phyloP scores from a whole-genome alignment of 2,888 invertebrate genomes.

The Tuta absoluta region DNA sequence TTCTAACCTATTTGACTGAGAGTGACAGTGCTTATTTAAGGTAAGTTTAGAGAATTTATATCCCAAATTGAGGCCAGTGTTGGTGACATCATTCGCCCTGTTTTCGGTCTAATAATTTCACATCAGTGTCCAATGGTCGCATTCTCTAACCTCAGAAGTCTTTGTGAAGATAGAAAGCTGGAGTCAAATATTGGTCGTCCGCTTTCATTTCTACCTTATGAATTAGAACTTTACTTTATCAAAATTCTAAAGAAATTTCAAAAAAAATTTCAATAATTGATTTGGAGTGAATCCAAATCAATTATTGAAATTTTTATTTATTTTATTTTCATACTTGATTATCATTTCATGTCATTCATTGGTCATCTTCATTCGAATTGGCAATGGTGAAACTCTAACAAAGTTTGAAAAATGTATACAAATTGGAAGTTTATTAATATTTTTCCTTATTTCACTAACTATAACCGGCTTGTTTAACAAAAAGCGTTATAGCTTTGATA shows the following conservation, averaged over 20 bases:
- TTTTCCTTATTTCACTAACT: conserved; percentile 56
- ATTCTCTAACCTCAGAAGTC: not conserved
- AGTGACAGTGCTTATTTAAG: too few relatives aligned
- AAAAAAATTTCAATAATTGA: too few relatives aligned
- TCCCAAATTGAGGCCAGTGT: too few relatives aligned
- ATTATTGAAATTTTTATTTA: conserved; percentile 42
- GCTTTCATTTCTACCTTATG: conserved; percentile 48
- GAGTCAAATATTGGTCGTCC: conserved; percentile 39
- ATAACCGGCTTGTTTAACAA: conserved; percentile 56
- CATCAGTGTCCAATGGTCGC: too few relatives aligned
- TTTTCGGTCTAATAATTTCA: not conserved
- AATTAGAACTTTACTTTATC: conserved; percentile 46
- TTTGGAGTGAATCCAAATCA: conserved; percentile 70
- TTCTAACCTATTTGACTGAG: too few relatives aligned
- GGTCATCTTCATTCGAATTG: conserved; percentile 37
- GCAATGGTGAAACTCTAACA: conserved; percentile 27
- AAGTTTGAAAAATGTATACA: conserved; percentile 20
- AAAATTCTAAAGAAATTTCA: conserved; percentile 45
- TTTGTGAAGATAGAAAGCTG: not conserved
- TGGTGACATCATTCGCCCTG: too few relatives aligned
- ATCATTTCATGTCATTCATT: conserved; percentile 50
- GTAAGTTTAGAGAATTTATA: too few relatives aligned
- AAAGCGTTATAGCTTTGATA: conserved; percentile 47
- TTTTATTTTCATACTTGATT: conserved; percentile 40
- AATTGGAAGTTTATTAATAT: conserved; percentile 31